Percentiles rank a stretch among this genome's conserved stretches.
Evolutionary conservation across 2,888 invertebrate genomes (phyloP).

Genomic region (Acronicta aceris): DNA sequence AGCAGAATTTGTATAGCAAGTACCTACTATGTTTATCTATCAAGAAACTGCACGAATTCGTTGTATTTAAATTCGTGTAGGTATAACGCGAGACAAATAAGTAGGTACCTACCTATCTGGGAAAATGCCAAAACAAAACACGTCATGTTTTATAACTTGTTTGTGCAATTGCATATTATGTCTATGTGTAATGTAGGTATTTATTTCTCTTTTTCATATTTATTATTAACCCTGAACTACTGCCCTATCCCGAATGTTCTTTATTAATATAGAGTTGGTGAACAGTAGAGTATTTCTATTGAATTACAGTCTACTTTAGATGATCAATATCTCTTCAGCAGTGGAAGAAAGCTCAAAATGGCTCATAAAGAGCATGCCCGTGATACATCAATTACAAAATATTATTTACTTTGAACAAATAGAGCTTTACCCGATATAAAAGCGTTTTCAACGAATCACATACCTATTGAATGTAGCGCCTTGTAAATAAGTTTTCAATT

Average conservation of each 20-base stretch:
- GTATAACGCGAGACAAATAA: slow-evolving; percentile 37
- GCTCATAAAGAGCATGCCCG: background rate
- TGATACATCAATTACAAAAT: background rate
- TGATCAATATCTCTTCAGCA: slow-evolving; percentile 21
- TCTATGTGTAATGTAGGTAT: slow-evolving; percentile 25
- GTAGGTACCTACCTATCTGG: slow-evolving; percentile 53
- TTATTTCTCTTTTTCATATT: slow-evolving; percentile 31
- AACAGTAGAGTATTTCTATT: slow-evolving; percentile 24
- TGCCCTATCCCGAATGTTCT: slow-evolving; percentile 7
- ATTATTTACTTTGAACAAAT: slow-evolving; percentile 1
- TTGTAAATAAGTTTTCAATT: slow-evolving; percentile 62
- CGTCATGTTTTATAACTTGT: slow-evolving; percentile 56
- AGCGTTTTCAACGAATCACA: slow-evolving; percentile 23
- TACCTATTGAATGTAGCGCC: slow-evolving; percentile 18
- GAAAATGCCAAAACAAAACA: slow-evolving; percentile 58
- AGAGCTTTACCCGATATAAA: background rate
- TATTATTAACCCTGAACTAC: slow-evolving; percentile 25
- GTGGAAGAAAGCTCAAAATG: slow-evolving; percentile 18
- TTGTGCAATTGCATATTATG: slow-evolving; percentile 47
- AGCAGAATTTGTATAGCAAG: background rate
- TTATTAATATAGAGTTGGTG: slow-evolving; percentile 32
- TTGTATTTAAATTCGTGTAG: slow-evolving; percentile 21
- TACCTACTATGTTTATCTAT: too few species aligned
- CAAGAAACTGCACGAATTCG: too few species aligned
- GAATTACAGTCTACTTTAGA: slow-evolving; percentile 10